A percentile compares a stretch with the other conserved stretches of the same genome.
phyloP scores from a whole-genome alignment of 2,888 invertebrate genomes.

The Clostera curtula region DNA sequence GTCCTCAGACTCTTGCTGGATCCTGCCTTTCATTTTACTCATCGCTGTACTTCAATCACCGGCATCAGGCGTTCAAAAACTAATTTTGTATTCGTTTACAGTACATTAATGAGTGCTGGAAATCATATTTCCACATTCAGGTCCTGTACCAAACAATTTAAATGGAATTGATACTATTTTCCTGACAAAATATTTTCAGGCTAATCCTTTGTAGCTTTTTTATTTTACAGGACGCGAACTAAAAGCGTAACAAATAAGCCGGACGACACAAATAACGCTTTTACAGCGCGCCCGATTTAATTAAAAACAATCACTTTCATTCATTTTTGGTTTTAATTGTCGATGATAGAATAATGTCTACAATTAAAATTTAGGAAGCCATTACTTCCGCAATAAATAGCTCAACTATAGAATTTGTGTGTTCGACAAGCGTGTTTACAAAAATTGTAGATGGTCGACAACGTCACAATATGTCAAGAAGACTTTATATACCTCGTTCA shows the following conservation, averaged over 20 bases:
- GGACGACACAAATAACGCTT: constrained; percentile 51
- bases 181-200: constrained; percentile 34
- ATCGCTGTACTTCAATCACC: constrained; percentile 42
- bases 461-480: constrained; percentile 47
- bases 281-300: constrained; percentile 33
- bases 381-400: constrained; percentile 76
- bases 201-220: constrained; percentile 55
- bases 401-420: constrained; percentile 66
- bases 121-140: constrained; percentile 18
- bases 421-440: constrained; percentile 76
- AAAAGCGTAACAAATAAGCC: constrained; percentile 42
- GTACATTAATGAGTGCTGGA: constrained; percentile 16
- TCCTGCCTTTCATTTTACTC: constrained; percentile 43
- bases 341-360: constrained; percentile 48
- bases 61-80: constrained; percentile 48
- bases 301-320: constrained; percentile 26
- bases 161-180: constrained; percentile 15
- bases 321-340: constrained; percentile 39
- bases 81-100: constrained; percentile 16
- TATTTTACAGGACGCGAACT: constrained; percentile 55
- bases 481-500: constrained; percentile 32
- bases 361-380: constrained; percentile 75
- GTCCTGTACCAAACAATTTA: constrained; percentile 13
- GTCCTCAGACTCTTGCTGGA: constrained; percentile 47
- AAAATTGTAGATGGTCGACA: constrained; percentile 61